These are phyloP conservation scores for Drosophila paucipuncta DNA, from an alignment of 2,888 invertebrate genomes.

Conservation along the genomic window DNA sequence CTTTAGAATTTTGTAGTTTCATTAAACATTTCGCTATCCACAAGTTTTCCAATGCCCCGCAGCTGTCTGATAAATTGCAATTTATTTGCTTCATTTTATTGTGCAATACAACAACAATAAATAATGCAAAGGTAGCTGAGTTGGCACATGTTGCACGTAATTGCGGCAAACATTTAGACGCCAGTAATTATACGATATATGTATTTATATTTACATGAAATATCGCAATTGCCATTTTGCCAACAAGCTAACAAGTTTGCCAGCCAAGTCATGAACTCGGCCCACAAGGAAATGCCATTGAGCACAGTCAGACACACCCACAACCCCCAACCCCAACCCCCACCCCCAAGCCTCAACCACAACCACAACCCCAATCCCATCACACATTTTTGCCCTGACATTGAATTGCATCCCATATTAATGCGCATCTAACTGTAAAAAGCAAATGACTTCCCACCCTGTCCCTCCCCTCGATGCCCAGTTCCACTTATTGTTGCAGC, in stretches of 20 bases:
- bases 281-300: constrained; percentile 53
- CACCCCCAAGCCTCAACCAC: neutral
- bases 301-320: constrained; percentile 3
- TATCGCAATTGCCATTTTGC: constrained; percentile 36
- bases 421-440: constrained; percentile 58
- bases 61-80: constrained; percentile 54
- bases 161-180: constrained; percentile 70
- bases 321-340: neutral
- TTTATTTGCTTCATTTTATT: constrained; percentile 71
- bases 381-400: constrained; percentile 56
- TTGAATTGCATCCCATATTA: constrained; percentile 60
- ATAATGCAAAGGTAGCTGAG: constrained; percentile 27
- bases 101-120: constrained; percentile 25
- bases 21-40: neutral
- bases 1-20: neutral
- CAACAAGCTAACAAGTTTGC: constrained; percentile 31
- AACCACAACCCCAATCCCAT: neutral
- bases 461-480: neutral
- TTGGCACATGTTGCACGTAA: constrained; percentile 68
- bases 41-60: neutral
- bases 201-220: constrained; percentile 24
- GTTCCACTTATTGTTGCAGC: constrained; percentile 8
- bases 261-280: constrained; percentile 48
- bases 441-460: constrained; percentile 9
- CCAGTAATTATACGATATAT: constrained; percentile 68